A percentile compares a stretch with the other conserved stretches of the same genome.
Conservation (phyloP, 1,140 invertebrate genomes). For the Tribolium madens region DNA sequence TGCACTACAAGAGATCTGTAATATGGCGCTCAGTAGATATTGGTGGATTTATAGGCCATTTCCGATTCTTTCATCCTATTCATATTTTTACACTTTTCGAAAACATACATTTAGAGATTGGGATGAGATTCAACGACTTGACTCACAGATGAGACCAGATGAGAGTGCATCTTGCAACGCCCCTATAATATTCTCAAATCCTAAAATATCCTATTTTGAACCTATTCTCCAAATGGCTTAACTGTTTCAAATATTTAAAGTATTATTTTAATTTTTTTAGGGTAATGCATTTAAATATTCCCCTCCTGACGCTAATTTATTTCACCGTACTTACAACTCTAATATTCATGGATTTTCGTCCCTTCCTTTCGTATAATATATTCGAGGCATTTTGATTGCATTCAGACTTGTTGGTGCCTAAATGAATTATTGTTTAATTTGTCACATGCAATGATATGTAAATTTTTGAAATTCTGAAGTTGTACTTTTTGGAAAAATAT, state of each 20-base stretch:
- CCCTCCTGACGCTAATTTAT: slow-evolving; percentile 12
- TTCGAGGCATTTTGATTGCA: slow-evolving; percentile 1
- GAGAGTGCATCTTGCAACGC: slow-evolving; percentile 5
- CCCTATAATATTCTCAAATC: not conserved
- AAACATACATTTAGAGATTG: slow-evolving; percentile 35
- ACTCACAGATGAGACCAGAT: slow-evolving; percentile 11
- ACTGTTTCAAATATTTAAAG: not conserved
- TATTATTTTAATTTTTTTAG: not conserved
- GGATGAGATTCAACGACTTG: slow-evolving; percentile 19
- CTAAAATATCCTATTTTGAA: not conserved
- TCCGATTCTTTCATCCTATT: slow-evolving; percentile 48
- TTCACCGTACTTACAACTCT: slow-evolving; percentile 10
- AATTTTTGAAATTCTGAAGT: not conserved
- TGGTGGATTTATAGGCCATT: slow-evolving; percentile 51
- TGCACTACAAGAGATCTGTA: slow-evolving; percentile 50
- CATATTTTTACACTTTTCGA: slow-evolving; percentile 49
- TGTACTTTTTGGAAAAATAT: not conserved
- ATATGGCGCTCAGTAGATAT: slow-evolving; percentile 47
- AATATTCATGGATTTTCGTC: slow-evolving; percentile 16
- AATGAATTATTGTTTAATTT: slow-evolving; percentile 9
- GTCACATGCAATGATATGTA: not conserved
- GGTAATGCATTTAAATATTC: not conserved
- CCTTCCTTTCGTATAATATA: slow-evolving; percentile 11
- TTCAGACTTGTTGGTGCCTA: not conserved
- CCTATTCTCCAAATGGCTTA: not conserved